These are phyloP conservation scores for Eilema depressum DNA, from an alignment of 2,888 invertebrate species.

Conservation along the genomic window DNA sequence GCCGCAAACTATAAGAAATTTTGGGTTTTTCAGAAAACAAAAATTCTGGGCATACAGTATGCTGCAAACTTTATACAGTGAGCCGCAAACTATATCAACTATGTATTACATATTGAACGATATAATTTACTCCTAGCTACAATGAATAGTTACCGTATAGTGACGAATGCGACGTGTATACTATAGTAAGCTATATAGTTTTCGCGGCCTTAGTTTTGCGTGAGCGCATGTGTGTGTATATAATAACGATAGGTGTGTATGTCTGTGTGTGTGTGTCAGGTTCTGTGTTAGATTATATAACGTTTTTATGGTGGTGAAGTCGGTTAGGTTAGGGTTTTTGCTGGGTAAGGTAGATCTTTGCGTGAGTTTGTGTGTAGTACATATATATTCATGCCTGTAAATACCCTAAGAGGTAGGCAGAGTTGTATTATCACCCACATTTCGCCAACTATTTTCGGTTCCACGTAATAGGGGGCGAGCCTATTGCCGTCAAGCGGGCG, in stretches of 20 bases:
- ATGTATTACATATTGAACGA: neutral
- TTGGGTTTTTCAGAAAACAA: no score
- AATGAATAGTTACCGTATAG: slow-evolving; percentile 31
- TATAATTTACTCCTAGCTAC: slow-evolving; percentile 15
- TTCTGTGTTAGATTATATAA: slow-evolving; percentile 18
- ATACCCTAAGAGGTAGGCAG: no score
- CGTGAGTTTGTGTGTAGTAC: no score
- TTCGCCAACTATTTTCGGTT: no score
- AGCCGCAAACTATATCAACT: neutral
- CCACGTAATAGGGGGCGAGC: no score
- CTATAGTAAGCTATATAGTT: slow-evolving; percentile 33
- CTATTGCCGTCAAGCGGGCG: no score
- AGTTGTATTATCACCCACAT: no score
- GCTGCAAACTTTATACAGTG: neutral
- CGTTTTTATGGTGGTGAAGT: slow-evolving; percentile 10
- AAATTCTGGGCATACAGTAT: no score
- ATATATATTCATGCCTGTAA: no score
- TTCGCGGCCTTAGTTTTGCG: slow-evolving; percentile 36
- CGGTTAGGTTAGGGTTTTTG: slow-evolving; percentile 9
- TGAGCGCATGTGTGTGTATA: slow-evolving; percentile 22
- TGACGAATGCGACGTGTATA: slow-evolving; percentile 12
- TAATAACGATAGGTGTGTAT: slow-evolving; percentile 22
- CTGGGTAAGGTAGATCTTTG: slow-evolving; percentile 22
- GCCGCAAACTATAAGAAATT: neutral
- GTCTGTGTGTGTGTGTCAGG: slow-evolving; percentile 29